A percentile compares a stretch with the other conserved stretches of the same genome.
phyloP scores from a whole-genome alignment of 2,113 vertebrate species.

The Columbina picui region DNA sequence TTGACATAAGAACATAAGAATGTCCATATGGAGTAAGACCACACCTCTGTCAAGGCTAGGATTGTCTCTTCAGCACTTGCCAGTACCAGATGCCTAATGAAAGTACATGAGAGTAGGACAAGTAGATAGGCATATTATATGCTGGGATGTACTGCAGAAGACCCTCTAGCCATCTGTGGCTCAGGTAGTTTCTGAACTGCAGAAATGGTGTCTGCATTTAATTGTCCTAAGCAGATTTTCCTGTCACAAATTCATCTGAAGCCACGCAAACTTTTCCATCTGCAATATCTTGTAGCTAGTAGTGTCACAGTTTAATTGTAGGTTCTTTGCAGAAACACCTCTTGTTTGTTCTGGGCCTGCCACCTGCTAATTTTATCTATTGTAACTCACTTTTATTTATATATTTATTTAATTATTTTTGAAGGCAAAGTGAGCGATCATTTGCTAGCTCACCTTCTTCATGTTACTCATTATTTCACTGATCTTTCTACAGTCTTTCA shows the following conservation, averaged over 20 bases:
- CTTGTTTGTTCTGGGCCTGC: conserved; percentile 7
- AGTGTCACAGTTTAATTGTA: not conserved
- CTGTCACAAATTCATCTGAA: not conserved
- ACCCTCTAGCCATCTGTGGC: conserved; percentile 43
- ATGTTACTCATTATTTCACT: not conserved
- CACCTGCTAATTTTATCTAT: conserved; percentile 7
- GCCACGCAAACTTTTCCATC: not conserved
- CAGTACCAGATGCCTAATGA: conserved; percentile 64
- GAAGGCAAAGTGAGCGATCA: not conserved
- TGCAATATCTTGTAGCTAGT: not conserved
- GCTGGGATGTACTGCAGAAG: not conserved
- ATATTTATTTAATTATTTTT: not conserved
- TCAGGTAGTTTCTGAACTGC: conserved; percentile 50
- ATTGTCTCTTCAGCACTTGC: conserved; percentile 56
- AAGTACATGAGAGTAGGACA: conserved; percentile 24
- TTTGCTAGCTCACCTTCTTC: conserved; percentile 10
- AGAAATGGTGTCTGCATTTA: conserved; percentile 35
- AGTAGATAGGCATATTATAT: not conserved
- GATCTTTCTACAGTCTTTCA: not conserved
- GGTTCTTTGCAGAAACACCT: not conserved
- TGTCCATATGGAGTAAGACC: conserved; percentile 64
- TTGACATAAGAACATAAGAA: conserved; percentile 58
- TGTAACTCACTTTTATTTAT: not conserved
- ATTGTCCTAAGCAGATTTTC: conserved; percentile 48
- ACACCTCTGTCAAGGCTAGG: conserved; percentile 62